Evolutionary conservation across 1,140 invertebrate species (phyloP), one percentile per base, ranked within the genome.

Genomic region (Drosophila subobscura): DNA sequence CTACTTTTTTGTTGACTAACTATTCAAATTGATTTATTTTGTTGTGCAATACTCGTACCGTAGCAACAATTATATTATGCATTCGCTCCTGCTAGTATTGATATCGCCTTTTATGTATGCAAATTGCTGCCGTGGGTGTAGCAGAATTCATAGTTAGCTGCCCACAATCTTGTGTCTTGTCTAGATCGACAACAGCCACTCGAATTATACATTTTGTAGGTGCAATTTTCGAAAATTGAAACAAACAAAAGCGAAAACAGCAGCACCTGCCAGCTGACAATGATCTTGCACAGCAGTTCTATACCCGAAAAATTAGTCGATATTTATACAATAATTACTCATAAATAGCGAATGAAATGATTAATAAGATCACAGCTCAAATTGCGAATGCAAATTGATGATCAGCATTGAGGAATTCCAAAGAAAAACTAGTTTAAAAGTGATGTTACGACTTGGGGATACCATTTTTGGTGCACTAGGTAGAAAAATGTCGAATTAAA

Each of bases 31-130:
- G 51, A 50, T 73, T 73, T 52, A 57, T 14, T 56, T 73, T 53
- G 33, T 47, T 25, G 5, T 37, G 16, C 29, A n/a, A 4, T 42
- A 12, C 16, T 10, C n/a, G 29, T 6, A 51, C 7, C 52, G 20
- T 41, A 33, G 33, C n/a, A 74, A 41, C 59, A 73, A 73, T 73
- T 73, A 74, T 65, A 73, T 73, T 73, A 74, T 65, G 59, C 70
- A 74, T 74, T 73, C 41, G 47, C 59, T 65, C 65, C 52, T 37
- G 12, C 2, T 5, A 6, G 25, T 67, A 10, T 70, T 56, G 42
- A 52, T 63, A 56, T 65, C 56, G 71, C 71, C 71, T 74, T 74
- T 57, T 57, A 45, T 47, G 52, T 25, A 65, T 74, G 71, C 71
- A 74, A 73, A 74, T 57, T 55, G 33, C 14, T 23, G 37, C 40